Percentiles rank a stretch among this genome's conserved stretches.
Conservation (phyloP, 2,888 invertebrate species). For the Hoplodrina ambigua region DNA sequence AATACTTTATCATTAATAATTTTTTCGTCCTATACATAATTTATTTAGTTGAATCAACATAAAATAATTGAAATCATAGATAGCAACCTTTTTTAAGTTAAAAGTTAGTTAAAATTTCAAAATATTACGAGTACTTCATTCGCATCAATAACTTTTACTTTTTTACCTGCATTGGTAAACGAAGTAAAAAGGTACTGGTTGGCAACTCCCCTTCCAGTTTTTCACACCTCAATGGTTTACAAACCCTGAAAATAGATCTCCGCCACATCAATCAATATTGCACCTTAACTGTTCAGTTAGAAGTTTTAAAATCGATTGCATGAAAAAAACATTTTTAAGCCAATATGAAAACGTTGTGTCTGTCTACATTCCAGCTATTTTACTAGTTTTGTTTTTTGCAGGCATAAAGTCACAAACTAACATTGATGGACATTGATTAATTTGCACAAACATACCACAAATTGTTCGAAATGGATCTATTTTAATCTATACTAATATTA, state of each 20-base stretch:
- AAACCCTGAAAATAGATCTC: constrained; percentile 34
- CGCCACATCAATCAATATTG: background rate
- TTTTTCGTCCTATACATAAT: no score
- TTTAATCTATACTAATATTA: no score
- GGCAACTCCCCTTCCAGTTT: constrained; percentile 24
- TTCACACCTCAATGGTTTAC: constrained; percentile 19
- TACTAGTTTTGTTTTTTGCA: constrained; percentile 1
- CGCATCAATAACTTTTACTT: background rate
- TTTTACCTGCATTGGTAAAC: background rate
- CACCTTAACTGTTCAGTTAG: rapidly evolving
- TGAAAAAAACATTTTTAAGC: background rate
- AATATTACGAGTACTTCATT: background rate
- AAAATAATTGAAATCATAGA: no score
- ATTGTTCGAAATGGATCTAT: background rate
- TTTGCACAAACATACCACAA: constrained; percentile 13
- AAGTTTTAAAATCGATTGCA: constrained; percentile 10
- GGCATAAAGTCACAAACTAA: background rate
- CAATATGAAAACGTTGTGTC: background rate
- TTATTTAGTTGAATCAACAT: no score
- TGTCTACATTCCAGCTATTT: background rate
- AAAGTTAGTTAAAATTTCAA: background rate
- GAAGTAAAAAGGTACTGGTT: constrained; percentile 27
- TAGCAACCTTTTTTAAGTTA: no score
- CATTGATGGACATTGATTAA: background rate
- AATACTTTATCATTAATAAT: no score